Conservation (phyloP, 2,888 invertebrate species). For the Eurytoma californica region DNA sequence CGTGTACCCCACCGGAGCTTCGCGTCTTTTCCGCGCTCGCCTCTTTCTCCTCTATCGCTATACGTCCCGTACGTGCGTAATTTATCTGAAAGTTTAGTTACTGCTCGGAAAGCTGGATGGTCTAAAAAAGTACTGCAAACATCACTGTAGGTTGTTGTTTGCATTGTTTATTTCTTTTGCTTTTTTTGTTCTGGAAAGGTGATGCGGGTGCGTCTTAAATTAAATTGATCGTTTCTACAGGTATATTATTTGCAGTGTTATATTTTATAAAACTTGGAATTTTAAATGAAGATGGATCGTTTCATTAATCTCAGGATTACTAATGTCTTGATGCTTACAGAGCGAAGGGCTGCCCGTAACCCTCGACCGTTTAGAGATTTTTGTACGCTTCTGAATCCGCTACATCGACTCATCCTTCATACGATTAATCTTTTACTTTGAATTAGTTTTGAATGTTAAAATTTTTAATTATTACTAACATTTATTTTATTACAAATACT, state of each 20-base stretch:
- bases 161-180: too few species aligned
- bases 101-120: too few species aligned
- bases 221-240: not conserved
- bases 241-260: slow-evolving; percentile 19
- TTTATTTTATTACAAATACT: too few species aligned
- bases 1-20: slow-evolving; percentile 19
- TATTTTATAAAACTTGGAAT: slow-evolving; percentile 7
- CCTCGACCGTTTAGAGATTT: slow-evolving; percentile 4
- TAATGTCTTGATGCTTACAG: slow-evolving; percentile 11
- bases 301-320: slow-evolving; percentile 44
- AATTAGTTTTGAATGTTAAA: too few species aligned
- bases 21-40: slow-evolving; percentile 30
- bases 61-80: too few species aligned
- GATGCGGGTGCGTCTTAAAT: not conserved
- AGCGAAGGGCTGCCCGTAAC: slow-evolving; percentile 1
- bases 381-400: not conserved
- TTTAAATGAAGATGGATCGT: slow-evolving; percentile 36
- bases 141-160: too few species aligned
- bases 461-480: too few species aligned
- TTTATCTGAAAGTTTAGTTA: too few species aligned
- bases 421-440: too few species aligned
- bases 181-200: not conserved
- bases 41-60: slow-evolving; percentile 38
- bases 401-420: not conserved
- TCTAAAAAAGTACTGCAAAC: too few species aligned